Percentiles rank a stretch among this genome's conserved stretches.
phyloP scores from a whole-genome alignment of 2,888 invertebrate genomes.

The Thalpophila matura region DNA sequence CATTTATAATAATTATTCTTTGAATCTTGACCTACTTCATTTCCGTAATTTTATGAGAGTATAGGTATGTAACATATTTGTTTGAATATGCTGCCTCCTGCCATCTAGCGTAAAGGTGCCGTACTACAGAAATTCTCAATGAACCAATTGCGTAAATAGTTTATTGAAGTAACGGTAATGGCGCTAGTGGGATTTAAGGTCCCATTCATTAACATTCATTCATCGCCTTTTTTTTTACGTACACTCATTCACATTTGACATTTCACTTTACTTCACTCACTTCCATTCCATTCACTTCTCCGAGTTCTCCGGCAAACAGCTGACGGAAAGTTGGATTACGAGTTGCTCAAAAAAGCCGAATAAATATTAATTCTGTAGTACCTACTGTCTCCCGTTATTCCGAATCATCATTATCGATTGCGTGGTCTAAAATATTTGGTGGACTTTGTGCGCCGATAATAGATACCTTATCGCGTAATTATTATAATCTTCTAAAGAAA shows the following conservation, averaged over 20 bases:
- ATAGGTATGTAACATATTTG: no score
- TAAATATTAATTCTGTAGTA: conserved; percentile 3
- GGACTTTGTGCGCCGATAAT: conserved; percentile 41
- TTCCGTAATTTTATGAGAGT: no score
- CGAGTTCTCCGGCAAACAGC: conserved; percentile 59
- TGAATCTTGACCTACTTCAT: neutral
- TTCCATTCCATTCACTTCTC: no score
- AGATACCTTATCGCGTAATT: conserved; percentile 53
- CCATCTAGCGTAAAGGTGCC: conserved; percentile 33
- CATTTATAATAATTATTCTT: neutral
- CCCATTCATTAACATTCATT: conserved; percentile 34
- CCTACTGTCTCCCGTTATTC: no score
- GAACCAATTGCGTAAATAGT: neutral
- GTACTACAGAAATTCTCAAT: neutral
- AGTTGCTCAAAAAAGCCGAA: neutral
- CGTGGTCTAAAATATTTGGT: conserved; percentile 20
- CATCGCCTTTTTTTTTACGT: neutral
- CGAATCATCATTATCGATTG: conserved; percentile 18
- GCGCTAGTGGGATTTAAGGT: conserved; percentile 29
- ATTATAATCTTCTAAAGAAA: conserved; percentile 28
- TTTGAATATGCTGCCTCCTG: conserved; percentile 21
- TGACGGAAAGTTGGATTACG: conserved; percentile 47
- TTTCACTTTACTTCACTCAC: conserved; percentile 2
- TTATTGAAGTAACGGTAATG: neutral
- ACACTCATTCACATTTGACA: conserved; percentile 17